Evolutionary conservation across 1,140 invertebrate genomes (phyloP).

Genomic region (Megalopta genalis): DNA sequence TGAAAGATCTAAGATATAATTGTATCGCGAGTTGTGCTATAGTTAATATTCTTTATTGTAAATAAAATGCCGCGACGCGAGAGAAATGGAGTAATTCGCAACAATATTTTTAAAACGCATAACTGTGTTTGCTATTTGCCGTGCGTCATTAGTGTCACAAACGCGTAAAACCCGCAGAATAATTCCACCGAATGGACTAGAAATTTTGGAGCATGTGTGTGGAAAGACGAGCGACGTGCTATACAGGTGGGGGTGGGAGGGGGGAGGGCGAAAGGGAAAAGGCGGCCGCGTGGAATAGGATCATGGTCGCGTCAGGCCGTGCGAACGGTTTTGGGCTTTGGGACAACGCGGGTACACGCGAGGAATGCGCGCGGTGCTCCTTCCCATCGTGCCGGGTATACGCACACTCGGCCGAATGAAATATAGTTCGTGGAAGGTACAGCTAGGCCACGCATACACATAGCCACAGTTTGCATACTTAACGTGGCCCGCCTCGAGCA

Average conservation of each 20-base stretch:
- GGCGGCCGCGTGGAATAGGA: no score
- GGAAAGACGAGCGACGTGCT: neutral
- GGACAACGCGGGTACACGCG: constrained; percentile 26
- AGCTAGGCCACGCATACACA: constrained; percentile 3
- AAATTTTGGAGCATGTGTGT: no score
- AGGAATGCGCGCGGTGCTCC: constrained; percentile 17
- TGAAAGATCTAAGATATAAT: no score
- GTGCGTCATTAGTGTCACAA: no score
- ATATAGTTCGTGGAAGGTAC: constrained; percentile 55
- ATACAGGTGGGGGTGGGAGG: neutral
- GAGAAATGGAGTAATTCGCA: no score
- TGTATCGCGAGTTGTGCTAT: no score
- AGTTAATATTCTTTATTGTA: no score
- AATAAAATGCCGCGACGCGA: no score
- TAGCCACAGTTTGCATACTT: constrained; percentile 48
- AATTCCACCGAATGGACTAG: no score
- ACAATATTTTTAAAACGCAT: no score
- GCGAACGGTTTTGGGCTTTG: constrained; percentile 45
- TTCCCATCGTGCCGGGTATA: constrained; percentile 36
- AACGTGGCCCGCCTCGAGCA: constrained; percentile 32
- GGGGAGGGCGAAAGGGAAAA: neutral
- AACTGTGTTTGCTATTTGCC: no score
- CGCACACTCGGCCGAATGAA: constrained; percentile 34
- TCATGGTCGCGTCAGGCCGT: neutral
- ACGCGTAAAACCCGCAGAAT: no score